Percentiles rank a stretch among this genome's conserved stretches.
Evolutionary conservation across 2,113 vertebrate species (phyloP).

Genomic region (Dicerorhinus sumatrensis): DNA sequence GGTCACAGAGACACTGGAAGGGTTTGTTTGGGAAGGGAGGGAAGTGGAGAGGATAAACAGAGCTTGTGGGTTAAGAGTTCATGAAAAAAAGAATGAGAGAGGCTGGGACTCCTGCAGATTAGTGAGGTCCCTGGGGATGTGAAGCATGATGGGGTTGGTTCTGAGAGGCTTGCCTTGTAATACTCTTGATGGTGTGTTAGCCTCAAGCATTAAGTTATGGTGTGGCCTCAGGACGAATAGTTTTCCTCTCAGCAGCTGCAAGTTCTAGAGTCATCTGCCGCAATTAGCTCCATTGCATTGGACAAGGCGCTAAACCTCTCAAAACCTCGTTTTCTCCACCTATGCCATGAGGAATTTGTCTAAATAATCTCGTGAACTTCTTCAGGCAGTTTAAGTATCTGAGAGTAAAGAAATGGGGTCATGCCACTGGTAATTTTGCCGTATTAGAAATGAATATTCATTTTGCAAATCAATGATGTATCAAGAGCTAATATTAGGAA

Average conservation of each 20-base stretch:
- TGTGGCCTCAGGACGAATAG: background rate
- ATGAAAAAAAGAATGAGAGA: background rate
- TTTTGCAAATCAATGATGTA: slow-evolving; percentile 4
- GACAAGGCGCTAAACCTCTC: background rate
- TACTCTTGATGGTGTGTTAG: background rate
- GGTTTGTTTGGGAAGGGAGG: background rate
- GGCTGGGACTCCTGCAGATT: background rate
- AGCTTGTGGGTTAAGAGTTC: background rate
- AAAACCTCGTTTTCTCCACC: background rate
- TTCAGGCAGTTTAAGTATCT: slow-evolving; percentile 36
- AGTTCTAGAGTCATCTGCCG: background rate
- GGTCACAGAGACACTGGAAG: background rate
- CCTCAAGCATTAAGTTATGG: background rate
- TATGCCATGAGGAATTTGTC: background rate
- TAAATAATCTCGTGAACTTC: slow-evolving; percentile 42
- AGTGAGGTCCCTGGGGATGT: background rate
- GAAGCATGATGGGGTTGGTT: background rate
- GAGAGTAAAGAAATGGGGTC: background rate
- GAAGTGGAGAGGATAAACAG: background rate
- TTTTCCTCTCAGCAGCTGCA: background rate
- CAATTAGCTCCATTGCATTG: background rate
- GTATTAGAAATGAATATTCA: slow-evolving; percentile 22
- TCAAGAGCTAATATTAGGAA: slow-evolving; percentile 56
- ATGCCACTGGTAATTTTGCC: background rate
- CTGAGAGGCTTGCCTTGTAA: background rate